These are phyloP conservation scores for Heliangelus exortis DNA, from an alignment of 2,797 vertebrate genomes.

Conservation along the genomic window DNA sequence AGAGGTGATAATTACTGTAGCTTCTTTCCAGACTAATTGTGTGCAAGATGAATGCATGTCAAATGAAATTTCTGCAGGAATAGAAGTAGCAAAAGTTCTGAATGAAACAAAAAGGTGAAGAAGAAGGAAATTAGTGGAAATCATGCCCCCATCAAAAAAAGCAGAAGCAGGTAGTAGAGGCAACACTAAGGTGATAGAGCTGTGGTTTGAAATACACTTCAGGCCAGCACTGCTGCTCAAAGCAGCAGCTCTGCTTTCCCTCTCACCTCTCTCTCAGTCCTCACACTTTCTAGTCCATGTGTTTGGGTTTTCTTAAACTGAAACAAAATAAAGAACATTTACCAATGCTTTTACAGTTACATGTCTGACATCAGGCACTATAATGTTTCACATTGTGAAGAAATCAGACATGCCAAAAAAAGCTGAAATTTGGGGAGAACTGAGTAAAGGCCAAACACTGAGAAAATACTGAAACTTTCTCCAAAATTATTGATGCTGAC, in stretches of 20 bases:
- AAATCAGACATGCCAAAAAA: not conserved
- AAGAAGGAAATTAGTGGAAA: not conserved
- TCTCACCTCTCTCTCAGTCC: not conserved
- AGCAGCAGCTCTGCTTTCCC: not conserved
- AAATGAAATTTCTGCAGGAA: not conserved
- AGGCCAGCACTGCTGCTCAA: not conserved
- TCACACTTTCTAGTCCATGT: not conserved
- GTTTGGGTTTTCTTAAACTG: not conserved
- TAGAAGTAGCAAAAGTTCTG: not conserved
- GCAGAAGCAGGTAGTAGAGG: not conserved
- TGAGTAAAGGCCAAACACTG: not conserved
- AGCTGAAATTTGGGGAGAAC: not conserved
- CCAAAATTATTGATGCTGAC: not conserved
- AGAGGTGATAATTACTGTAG: not conserved
- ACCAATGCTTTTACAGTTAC: not conserved
- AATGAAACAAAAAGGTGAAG: not conserved
- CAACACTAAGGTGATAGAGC: accelerated
- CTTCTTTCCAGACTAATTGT: not conserved
- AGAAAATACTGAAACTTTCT: not conserved
- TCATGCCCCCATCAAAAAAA: not conserved
- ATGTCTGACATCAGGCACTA: not conserved
- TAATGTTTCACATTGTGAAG: not conserved
- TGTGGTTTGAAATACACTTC: not conserved
- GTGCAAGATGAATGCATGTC: not conserved
- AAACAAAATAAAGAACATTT: not conserved